Percentiles rank a stretch among this genome's conserved stretches.
phyloP scores from a whole-genome alignment of 1,140 invertebrate genomes.

The Heliconius hewitsoni region DNA sequence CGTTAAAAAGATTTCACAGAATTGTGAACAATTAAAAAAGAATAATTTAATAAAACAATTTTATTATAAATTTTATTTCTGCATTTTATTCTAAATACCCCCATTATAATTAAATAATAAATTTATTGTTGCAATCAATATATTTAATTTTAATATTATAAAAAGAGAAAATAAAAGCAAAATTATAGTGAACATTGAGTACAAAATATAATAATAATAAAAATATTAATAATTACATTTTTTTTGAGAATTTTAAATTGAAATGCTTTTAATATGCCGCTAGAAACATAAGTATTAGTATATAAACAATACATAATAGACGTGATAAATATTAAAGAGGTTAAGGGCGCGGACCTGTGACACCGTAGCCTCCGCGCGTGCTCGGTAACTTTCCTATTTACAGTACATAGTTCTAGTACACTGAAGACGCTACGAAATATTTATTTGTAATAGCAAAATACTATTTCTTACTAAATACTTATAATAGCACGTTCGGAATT shows the following conservation, averaged over 20 bases:
- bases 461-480: background rate
- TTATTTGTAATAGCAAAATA: background rate
- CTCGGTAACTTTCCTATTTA: slow-evolving; percentile 74
- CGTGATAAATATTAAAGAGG: slow-evolving; percentile 65
- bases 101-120: background rate
- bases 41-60: slow-evolving; percentile 73
- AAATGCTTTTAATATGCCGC: background rate
- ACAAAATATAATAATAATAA: background rate
- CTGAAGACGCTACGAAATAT: background rate
- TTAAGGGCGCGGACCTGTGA: slow-evolving; percentile 66
- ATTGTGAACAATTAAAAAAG: slow-evolving; percentile 67
- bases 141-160: background rate
- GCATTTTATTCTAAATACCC: slow-evolving; percentile 60
- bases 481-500: background rate
- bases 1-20: slow-evolving; percentile 77
- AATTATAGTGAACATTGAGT: background rate
- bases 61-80: slow-evolving; percentile 63
- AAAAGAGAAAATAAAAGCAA: background rate
- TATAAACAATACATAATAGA: slow-evolving; percentile 50
- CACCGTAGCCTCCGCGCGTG: slow-evolving; percentile 49
- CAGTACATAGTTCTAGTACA: slow-evolving; percentile 28
- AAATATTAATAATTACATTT: background rate
- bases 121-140: too few relatives aligned
- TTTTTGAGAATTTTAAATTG: slow-evolving; percentile 6
- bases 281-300: slow-evolving; percentile 37